phyloP scores from a whole-genome alignment of 2,888 invertebrate genomes.

The Boloria selene region DNA sequence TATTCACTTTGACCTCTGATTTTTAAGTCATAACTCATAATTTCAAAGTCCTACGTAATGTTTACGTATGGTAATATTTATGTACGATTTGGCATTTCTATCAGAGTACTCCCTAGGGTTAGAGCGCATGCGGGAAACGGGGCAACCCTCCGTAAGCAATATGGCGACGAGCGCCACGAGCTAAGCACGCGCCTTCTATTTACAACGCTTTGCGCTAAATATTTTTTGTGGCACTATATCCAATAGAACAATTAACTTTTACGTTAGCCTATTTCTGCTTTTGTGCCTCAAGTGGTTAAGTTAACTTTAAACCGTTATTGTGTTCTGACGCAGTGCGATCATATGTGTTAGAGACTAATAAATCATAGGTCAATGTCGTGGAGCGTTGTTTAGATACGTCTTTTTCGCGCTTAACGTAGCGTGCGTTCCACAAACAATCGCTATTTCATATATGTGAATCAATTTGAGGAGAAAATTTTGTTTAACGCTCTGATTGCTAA shows the following conservation, averaged over 20 bases:
- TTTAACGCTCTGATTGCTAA: slow-evolving; percentile 26
- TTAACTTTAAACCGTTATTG: slow-evolving; percentile 38
- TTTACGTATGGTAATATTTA: slow-evolving; percentile 27
- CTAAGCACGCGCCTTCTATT: slow-evolving; percentile 71
- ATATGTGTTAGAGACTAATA: slow-evolving; percentile 52
- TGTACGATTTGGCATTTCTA: slow-evolving; percentile 49
- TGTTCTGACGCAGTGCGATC: slow-evolving; percentile 63
- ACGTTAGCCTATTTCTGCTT: slow-evolving; percentile 35
- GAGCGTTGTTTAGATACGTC: slow-evolving; percentile 48
- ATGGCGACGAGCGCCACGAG: slow-evolving; percentile 77
- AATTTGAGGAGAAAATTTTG: slow-evolving; percentile 23
- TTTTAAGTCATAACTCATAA: not conserved
- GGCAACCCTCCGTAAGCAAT: slow-evolving; percentile 71
- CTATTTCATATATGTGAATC: slow-evolving; percentile 23
- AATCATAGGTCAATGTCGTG: slow-evolving; percentile 56
- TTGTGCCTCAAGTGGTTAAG: slow-evolving; percentile 29
- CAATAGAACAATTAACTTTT: not conserved
- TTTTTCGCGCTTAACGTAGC: slow-evolving; percentile 41
- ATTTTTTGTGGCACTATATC: slow-evolving; percentile 25
- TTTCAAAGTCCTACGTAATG: slow-evolving; percentile 9
- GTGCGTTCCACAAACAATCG: slow-evolving; percentile 25
- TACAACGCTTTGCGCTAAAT: slow-evolving; percentile 47
- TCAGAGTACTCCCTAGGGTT: slow-evolving; percentile 58
- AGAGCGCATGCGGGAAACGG: slow-evolving; percentile 68
- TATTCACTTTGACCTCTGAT: not conserved